Evolutionary conservation across 2,888 invertebrate species (phyloP).

Genomic region (Petrolisthes cinctipes): DNA sequence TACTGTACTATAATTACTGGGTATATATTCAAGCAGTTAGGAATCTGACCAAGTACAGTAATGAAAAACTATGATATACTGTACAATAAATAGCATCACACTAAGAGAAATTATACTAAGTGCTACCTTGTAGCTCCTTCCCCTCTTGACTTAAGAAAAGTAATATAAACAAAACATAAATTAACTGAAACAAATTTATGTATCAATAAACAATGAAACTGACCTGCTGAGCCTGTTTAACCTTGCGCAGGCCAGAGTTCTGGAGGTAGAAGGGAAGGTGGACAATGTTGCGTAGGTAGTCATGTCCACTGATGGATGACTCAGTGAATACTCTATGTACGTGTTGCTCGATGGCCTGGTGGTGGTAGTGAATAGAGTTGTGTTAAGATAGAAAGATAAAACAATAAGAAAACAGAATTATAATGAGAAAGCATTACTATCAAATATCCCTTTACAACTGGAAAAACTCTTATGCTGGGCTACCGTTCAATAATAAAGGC

Average conservation of each 20-base stretch:
- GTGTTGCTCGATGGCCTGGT: constrained; percentile 88
- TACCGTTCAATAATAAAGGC: too few species aligned
- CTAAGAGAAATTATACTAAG: neutral
- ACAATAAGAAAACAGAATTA: too few species aligned
- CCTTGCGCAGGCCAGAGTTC: constrained; percentile 92
- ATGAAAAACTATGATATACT: too few species aligned
- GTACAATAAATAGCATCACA: too few species aligned
- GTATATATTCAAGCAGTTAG: too few species aligned
- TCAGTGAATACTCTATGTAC: constrained; percentile 89
- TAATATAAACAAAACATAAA: neutral
- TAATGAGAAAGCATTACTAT: too few species aligned
- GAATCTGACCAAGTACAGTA: too few species aligned
- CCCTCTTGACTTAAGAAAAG: neutral
- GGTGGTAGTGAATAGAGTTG: too few species aligned
- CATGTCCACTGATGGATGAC: constrained; percentile 92
- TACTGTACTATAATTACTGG: too few species aligned
- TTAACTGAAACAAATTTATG: neutral
- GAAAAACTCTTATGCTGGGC: too few species aligned
- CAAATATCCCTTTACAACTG: too few species aligned
- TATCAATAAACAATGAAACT: neutral
- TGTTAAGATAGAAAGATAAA: too few species aligned
- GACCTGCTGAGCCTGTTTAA: constrained; percentile 87
- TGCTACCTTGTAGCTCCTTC: neutral
- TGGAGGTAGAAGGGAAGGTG: constrained; percentile 98
- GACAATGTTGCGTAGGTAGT: constrained; percentile 83